phyloP scores from a whole-genome alignment of 2,888 invertebrate species.

The Aplocera efformata region DNA sequence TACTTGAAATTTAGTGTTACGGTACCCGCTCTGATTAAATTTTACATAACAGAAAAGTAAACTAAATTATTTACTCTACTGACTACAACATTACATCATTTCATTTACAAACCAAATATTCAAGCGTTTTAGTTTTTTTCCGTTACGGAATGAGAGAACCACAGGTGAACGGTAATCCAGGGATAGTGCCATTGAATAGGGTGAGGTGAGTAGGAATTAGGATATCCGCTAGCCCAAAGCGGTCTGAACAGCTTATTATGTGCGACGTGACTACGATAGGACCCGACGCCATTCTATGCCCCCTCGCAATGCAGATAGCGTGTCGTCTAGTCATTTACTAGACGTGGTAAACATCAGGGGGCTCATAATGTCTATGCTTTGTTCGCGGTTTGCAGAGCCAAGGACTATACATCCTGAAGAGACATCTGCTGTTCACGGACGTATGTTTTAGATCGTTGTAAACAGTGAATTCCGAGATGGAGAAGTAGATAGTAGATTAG shows the following conservation, averaged over 20 bases:
- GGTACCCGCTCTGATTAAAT: constrained; percentile 28
- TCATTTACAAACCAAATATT: no score
- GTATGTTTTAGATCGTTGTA: no score
- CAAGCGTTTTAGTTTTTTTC: no score
- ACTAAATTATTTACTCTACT: constrained; percentile 26
- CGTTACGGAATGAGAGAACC: no score
- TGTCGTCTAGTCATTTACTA: constrained; percentile 56
- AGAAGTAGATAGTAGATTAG: no score
- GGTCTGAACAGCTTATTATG: constrained; percentile 42
- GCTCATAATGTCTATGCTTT: constrained; percentile 28
- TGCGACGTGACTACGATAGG: constrained; percentile 33
- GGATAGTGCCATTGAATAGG: constrained; percentile 13
- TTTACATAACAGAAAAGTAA: constrained; percentile 44
- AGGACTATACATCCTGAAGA: not conserved
- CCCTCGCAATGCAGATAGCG: constrained; percentile 44
- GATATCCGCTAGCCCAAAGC: constrained; percentile 57
- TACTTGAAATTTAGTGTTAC: no score
- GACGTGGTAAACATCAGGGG: constrained; percentile 42
- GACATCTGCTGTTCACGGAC: not conserved
- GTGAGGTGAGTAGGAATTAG: constrained; percentile 36
- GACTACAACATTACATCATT: constrained; percentile 1
- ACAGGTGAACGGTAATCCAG: not conserved
- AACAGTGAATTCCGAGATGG: not conserved
- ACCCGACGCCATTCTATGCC: constrained; percentile 33
- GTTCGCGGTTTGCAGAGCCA: constrained; percentile 7